phyloP scores from a whole-genome alignment of 1,140 invertebrate species.

The Epicauta chinensis region DNA sequence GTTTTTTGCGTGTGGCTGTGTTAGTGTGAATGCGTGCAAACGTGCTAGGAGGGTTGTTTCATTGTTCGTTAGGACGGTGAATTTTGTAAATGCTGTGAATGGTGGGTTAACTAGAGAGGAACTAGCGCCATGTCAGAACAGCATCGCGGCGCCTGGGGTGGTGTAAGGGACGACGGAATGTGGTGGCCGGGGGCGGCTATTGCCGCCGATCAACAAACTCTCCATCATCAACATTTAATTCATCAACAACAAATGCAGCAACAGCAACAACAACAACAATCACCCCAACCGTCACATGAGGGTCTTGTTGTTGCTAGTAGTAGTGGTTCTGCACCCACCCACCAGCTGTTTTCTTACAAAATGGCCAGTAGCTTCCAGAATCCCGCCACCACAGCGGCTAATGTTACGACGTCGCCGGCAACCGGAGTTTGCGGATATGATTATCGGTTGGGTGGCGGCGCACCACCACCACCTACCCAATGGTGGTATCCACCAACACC shows the following conservation, averaged over 20 bases:
- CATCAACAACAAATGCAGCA: slow-evolving; percentile 43
- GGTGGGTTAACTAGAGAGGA: slow-evolving; percentile 2
- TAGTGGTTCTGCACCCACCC: slow-evolving; percentile 53
- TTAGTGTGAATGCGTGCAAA: slow-evolving; percentile 2
- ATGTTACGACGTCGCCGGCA: slow-evolving; percentile 44
- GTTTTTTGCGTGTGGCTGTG: not conserved
- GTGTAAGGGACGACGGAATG: slow-evolving; percentile 54
- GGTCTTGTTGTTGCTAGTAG: slow-evolving; percentile 43
- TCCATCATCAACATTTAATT: slow-evolving; percentile 35
- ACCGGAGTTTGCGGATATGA: slow-evolving; percentile 47
- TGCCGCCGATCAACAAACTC: slow-evolving; percentile 47
- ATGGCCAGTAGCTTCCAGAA: slow-evolving; percentile 75
- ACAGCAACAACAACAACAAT: slow-evolving; percentile 46
- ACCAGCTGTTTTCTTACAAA: slow-evolving; percentile 76
- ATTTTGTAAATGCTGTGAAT: slow-evolving; percentile 5
- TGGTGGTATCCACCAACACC: slow-evolving; percentile 59
- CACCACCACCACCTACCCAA: slow-evolving; percentile 53
- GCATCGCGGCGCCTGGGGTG: slow-evolving; percentile 53
- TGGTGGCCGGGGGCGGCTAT: slow-evolving; percentile 52
- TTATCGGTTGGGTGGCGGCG: slow-evolving; percentile 51
- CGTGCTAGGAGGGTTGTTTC: not conserved
- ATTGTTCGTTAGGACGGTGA: slow-evolving; percentile 1
- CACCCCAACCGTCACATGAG: slow-evolving; percentile 42
- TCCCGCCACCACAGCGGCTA: slow-evolving; percentile 50
- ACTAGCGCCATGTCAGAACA: slow-evolving; percentile 39